These are phyloP conservation scores for Mesorhabditis sp. DNA, from an alignment of 2,888 invertebrate genomes.

Conservation along the genomic window DNA sequence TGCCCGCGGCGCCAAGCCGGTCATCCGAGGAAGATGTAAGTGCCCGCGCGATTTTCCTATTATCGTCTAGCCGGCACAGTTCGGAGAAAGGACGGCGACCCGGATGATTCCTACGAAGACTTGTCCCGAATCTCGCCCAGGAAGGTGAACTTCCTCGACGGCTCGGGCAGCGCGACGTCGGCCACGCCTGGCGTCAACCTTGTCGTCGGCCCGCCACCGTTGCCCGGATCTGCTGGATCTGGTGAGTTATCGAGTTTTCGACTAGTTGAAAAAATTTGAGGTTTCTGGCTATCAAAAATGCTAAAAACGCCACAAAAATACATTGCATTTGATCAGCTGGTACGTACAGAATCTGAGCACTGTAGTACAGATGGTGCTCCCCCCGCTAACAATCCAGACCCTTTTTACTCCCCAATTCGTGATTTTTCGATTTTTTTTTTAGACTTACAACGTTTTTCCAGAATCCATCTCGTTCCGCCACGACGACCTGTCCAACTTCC, in stretches of 20 bases:
- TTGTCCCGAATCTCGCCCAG: neutral
- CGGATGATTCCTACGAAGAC: neutral
- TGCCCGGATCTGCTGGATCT: too few species aligned
- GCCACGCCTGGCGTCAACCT: neutral
- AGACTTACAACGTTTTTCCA: too few species aligned
- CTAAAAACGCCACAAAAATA: too few species aligned
- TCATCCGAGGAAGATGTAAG: neutral
- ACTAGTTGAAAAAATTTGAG: too few species aligned
- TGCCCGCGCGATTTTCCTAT: neutral
- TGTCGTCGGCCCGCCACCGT: neutral
- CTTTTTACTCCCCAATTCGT: too few species aligned
- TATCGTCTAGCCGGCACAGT: neutral
- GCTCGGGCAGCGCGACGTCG: neutral
- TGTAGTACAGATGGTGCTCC: too few species aligned
- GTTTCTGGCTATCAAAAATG: too few species aligned
- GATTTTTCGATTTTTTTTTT: too few species aligned
- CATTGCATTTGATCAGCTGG: too few species aligned
- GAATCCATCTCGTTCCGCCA: neutral
- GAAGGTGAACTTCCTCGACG: constrained; percentile 3
- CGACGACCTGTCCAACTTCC: neutral
- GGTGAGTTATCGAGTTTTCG: too few species aligned
- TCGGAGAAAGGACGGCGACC: constrained; percentile 2
- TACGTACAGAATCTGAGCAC: too few species aligned
- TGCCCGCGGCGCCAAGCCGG: neutral
- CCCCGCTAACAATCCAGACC: too few species aligned